A percentile compares a stretch with the other conserved stretches of the same genome.
Conservation (phyloP, 2,797 vertebrate genomes). For the Anguilla pacifica region DNA sequence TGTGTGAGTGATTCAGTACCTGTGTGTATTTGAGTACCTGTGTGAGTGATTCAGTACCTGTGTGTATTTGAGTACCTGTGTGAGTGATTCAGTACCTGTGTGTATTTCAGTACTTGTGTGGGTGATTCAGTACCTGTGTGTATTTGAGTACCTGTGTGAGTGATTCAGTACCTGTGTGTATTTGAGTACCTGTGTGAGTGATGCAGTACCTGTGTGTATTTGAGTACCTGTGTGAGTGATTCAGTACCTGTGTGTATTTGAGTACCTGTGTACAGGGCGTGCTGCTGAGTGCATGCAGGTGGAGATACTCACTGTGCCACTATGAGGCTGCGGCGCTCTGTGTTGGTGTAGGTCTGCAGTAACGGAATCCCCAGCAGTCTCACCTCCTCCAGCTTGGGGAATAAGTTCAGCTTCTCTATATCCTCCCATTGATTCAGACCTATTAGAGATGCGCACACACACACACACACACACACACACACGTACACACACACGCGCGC, state of each 20-base stretch:
- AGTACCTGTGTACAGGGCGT: not conserved
- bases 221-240: not conserved
- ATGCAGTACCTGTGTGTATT: not conserved
- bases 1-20: not conserved
- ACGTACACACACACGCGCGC: constrained; percentile 18
- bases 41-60: not conserved
- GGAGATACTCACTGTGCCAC: constrained; percentile 78
- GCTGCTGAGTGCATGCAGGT: not conserved
- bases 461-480: constrained; percentile 29
- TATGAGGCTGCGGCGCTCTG: constrained; percentile 87
- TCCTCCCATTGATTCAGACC: constrained; percentile 91
- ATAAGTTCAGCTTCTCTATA: constrained; percentile 89
- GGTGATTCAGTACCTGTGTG: not conserved
- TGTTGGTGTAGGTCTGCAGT: constrained; percentile 85
- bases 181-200: not conserved
- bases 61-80: not conserved
- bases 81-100: not conserved
- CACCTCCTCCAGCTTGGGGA: constrained; percentile 92
- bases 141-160: not conserved
- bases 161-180: not conserved
- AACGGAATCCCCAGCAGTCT: constrained; percentile 90
- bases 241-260: not conserved
- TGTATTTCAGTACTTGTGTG: not conserved
- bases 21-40: not conserved
- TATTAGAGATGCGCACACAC: constrained; percentile 56